Percentiles rank a stretch among this genome's conserved stretches.
phyloP scores from a whole-genome alignment of 2,113 vertebrate species.

The Microcebus lehilahytsara region DNA sequence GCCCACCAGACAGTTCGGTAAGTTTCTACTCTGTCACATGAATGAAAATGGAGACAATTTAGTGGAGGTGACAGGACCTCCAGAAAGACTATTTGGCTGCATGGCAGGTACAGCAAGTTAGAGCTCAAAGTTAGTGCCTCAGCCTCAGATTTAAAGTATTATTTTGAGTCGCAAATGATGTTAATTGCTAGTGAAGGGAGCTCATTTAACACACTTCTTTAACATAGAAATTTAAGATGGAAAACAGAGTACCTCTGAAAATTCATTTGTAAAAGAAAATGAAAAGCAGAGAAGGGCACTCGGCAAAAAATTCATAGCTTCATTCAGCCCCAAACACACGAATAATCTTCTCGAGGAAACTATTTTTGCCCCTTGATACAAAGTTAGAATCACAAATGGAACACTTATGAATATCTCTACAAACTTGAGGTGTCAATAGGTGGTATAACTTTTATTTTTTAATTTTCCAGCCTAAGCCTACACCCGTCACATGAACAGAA shows the following conservation, averaged over 20 bases:
- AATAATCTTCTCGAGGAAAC: not conserved
- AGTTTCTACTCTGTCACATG: slow-evolving; percentile 43
- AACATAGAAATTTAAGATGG: slow-evolving; percentile 56
- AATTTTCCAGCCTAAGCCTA: not conserved
- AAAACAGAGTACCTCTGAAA: slow-evolving; percentile 65
- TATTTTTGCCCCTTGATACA: slow-evolving; percentile 24
- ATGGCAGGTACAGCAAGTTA: slow-evolving; percentile 17
- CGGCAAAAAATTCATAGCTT: slow-evolving; percentile 47
- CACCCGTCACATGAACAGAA: not conserved
- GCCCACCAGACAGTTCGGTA: not conserved
- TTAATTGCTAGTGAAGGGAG: slow-evolving; percentile 46
- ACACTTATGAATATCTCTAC: not conserved
- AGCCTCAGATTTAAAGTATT: slow-evolving; percentile 54
- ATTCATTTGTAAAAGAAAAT: slow-evolving; percentile 43
- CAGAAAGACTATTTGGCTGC: slow-evolving; percentile 61
- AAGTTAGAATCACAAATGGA: slow-evolving; percentile 58
- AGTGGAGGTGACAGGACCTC: slow-evolving; percentile 34
- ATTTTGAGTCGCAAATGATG: slow-evolving; percentile 41
- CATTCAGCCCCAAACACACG: slow-evolving; percentile 65
- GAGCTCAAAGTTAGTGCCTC: slow-evolving; percentile 63
- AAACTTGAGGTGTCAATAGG: not conserved
- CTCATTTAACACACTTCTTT: slow-evolving; percentile 57
- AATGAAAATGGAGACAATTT: slow-evolving; percentile 54
- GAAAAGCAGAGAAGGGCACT: slow-evolving; percentile 37
- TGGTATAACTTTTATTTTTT: not conserved